Evolutionary conservation across 2,797 vertebrate species (phyloP), one percentile per base, ranked within the genome.

Genomic region (Acomys russatus): DNA sequence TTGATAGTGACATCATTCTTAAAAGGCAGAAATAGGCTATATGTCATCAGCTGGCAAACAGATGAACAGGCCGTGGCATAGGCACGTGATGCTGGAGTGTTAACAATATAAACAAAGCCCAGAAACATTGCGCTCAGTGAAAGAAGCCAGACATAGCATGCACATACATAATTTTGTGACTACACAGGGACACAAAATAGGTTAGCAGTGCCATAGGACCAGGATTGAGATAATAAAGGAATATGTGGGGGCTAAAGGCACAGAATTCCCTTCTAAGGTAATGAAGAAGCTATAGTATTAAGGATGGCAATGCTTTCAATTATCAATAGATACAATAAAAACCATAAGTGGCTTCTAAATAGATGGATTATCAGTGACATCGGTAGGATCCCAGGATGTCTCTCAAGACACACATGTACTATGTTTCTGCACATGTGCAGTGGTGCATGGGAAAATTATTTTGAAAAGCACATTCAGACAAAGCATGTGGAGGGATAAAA

Each of bases 261-360:
- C 15, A 18, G 25, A 6, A 9, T 87, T 96, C 63, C 76, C 85
- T 92, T 85, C 28, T 73, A 18, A 63, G 28, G 33, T 25, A 2
- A 76, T 84, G 90, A 77, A 80, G 54, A 71, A 90, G 12, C 92
- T 71, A 15, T 70, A 85, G 82, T 78, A 83, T 82, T 80, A 44
- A 92, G 17, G 49, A 17, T 22, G 30, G 25, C 25, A 23, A 59
- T 92, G 10, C 11, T 33, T 82, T 59, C 30, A 77, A 61, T 85
- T 84, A 82, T 88, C 38, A 92, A 20, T 59, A 68, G 92, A 82
- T 78, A 90, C 38, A 83, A 78, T 79, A 66, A 79, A 90, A 92
- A 35, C 5, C 30, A 35, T 74, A 88, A 76, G 51, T 73, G 28
- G 1, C 14, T 71, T 30, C 20, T 30, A 85, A 90, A 59, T 78